Percentiles rank a stretch among this genome's conserved stretches.
Conservation (phyloP, 2,797 vertebrate species). For the Anguilla obscura region DNA sequence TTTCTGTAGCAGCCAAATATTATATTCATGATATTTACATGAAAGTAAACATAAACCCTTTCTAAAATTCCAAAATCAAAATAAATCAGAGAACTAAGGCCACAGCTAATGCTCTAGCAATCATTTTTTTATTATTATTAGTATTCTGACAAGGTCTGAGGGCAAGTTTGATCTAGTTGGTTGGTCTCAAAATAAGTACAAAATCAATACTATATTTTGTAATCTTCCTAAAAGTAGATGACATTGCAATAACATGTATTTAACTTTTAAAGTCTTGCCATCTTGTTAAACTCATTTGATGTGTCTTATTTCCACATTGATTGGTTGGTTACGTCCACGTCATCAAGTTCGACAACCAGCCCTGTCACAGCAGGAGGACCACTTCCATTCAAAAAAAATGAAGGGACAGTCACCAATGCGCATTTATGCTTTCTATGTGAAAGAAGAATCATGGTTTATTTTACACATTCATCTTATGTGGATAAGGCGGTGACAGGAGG, state of each 20-base stretch:
- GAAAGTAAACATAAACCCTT: too few relatives aligned
- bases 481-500: neutral
- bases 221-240: neutral
- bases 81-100: neutral
- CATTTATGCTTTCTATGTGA: neutral
- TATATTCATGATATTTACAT: neutral
- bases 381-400: neutral
- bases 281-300: neutral
- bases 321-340: neutral
- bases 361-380: neutral
- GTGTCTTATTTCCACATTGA: neutral
- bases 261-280: neutral
- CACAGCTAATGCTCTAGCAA: neutral
- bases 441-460: neutral
- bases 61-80: too few relatives aligned
- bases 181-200: neutral
- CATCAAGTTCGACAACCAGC: neutral
- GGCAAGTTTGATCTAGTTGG: neutral
- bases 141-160: neutral
- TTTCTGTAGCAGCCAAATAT: neutral
- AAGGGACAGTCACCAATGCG: neutral
- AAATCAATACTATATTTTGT: neutral
- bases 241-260: neutral
- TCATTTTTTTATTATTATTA: too few relatives aligned
- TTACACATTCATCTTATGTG: neutral